These are phyloP conservation scores for Danio jaintianensis DNA, from an alignment of 2,797 vertebrate species.

Conservation along the genomic window DNA sequence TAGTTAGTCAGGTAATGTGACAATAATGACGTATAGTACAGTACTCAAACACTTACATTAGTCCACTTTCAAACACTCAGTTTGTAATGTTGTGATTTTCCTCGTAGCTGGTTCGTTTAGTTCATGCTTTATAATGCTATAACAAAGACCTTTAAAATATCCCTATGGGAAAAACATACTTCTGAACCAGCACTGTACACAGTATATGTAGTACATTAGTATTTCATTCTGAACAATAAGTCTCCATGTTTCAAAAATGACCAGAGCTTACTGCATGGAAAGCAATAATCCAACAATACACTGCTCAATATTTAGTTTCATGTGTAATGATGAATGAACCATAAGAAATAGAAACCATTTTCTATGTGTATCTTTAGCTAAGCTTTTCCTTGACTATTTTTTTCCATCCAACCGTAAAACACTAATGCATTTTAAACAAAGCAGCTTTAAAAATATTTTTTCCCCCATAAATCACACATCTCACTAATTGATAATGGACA, in stretches of 20 bases:
- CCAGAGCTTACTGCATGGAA: too few relatives aligned
- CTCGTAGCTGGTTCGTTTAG: too few relatives aligned
- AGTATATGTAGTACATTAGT: not conserved
- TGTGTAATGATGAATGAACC: not conserved
- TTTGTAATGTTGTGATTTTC: too few relatives aligned
- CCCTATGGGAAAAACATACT: too few relatives aligned
- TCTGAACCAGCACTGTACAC: not conserved
- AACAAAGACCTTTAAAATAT: too few relatives aligned
- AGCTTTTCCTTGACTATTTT: not conserved
- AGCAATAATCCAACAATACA: not conserved
- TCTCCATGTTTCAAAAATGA: too few relatives aligned
- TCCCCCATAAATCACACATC: not conserved
- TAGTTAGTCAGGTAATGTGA: not conserved
- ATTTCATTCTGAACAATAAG: not conserved
- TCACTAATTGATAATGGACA: too few relatives aligned
- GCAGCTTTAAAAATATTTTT: not conserved
- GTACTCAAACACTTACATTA: too few relatives aligned
- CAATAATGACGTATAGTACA: not conserved
- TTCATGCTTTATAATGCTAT: too few relatives aligned
- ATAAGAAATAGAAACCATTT: not conserved
- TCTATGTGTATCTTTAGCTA: too few relatives aligned
- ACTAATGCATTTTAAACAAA: not conserved
- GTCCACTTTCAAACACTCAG: too few relatives aligned
- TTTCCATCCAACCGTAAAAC: not conserved
- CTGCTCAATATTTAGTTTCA: not conserved